Evolutionary conservation across 2,888 invertebrate genomes (phyloP).

Genomic region (Zhengitettix transpicula): DNA sequence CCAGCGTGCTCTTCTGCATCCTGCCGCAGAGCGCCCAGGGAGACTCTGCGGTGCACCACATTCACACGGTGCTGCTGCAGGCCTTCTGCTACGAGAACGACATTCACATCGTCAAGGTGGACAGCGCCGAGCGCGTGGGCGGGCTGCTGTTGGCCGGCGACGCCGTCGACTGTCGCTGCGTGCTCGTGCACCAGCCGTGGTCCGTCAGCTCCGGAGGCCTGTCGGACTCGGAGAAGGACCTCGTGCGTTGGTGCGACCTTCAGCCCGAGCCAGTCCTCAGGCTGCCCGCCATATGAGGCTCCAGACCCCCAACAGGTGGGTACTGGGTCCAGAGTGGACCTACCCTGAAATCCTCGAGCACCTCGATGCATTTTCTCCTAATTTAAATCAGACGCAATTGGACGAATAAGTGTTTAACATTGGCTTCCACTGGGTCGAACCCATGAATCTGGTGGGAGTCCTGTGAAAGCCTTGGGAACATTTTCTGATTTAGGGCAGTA

Average conservation of each 20-base stretch:
- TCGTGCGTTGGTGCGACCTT: conserved; percentile 50
- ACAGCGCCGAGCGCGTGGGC: conserved; percentile 35
- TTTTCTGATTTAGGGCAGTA: no score
- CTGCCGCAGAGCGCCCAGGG: conserved; percentile 15
- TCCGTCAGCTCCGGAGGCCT: conserved; percentile 31
- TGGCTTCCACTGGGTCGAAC: no score
- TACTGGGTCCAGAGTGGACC: no score
- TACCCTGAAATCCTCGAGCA: no score
- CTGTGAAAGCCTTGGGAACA: no score
- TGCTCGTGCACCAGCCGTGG: conserved; percentile 34
- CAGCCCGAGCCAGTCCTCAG: conserved; percentile 45
- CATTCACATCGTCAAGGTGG: conserved; percentile 54
- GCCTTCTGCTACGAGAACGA: conserved; percentile 66
- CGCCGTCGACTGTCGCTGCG: conserved; percentile 34
- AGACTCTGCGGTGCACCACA: conserved; percentile 50
- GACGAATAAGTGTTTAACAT: no score
- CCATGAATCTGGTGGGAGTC: no score
- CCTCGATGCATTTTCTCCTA: no score
- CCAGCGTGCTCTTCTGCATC: conserved; percentile 45
- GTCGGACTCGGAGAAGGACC: conserved; percentile 40
- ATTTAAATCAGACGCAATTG: no score
- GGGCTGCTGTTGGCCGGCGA: conserved; percentile 28
- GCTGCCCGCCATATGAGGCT: conserved; percentile 30
- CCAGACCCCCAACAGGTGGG: not conserved
- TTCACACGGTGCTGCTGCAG: conserved; percentile 59